These are phyloP conservation scores for Asbolus verrucosus DNA, from an alignment of 1,140 invertebrate genomes.

Conservation along the genomic window DNA sequence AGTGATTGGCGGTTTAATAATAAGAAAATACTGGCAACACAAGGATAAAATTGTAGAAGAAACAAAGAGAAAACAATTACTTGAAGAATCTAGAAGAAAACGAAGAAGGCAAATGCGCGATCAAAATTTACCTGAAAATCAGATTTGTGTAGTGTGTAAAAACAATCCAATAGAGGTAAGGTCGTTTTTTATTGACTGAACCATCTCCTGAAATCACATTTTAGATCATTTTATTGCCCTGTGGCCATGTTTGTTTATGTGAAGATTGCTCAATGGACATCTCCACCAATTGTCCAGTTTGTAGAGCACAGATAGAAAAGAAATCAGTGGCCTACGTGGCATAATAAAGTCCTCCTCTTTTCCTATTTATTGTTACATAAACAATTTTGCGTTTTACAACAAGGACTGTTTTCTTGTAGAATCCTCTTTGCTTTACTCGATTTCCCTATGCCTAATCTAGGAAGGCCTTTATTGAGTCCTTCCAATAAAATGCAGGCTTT, in stretches of 20 bases:
- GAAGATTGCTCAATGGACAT: conserved; percentile 84
- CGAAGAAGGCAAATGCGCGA: conserved; percentile 73
- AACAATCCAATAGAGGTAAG: conserved; percentile 79
- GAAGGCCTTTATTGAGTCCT: conserved; percentile 93
- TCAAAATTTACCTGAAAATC: conserved; percentile 73
- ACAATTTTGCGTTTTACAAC: conserved; percentile 41
- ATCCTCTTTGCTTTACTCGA: conserved; percentile 81
- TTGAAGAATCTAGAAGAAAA: conserved; percentile 74
- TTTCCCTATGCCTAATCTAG: conserved; percentile 88
- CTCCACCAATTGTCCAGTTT: conserved; percentile 77
- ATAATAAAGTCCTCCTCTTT: conserved; percentile 60
- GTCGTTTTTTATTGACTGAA: background rate
- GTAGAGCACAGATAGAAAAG: conserved; percentile 73
- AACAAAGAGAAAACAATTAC: conserved; percentile 69
- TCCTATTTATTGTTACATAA: conserved; percentile 40
- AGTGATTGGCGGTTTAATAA: conserved; percentile 73
- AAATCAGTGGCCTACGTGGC: conserved; percentile 79
- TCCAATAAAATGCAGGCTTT: conserved; percentile 97
- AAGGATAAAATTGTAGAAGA: conserved; percentile 69
- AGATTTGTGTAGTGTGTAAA: conserved; percentile 82
- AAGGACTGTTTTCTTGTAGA: conserved; percentile 60
- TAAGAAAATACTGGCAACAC: conserved; percentile 72
- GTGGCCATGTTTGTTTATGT: conserved; percentile 86
- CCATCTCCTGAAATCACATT: conserved; percentile 53
- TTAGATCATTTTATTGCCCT: conserved; percentile 83